These are phyloP conservation scores for Microcebus murinus DNA, from an alignment of 2,113 vertebrate species.

Conservation along the genomic window DNA sequence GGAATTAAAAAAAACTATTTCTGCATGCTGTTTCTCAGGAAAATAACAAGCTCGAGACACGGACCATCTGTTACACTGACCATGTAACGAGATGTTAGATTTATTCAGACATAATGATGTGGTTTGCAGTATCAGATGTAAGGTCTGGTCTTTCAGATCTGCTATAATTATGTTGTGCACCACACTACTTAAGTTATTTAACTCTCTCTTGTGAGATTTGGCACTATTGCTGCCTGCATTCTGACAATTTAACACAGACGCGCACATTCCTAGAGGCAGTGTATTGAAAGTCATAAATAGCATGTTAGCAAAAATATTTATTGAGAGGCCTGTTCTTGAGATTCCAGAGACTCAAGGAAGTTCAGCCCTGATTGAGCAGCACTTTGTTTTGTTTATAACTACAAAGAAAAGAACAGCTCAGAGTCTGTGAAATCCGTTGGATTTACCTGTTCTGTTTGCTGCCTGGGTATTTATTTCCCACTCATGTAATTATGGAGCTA, in stretches of 20 bases:
- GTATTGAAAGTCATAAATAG: neutral
- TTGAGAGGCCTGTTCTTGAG: neutral
- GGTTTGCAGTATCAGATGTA: conserved; percentile 63
- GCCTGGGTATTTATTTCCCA: neutral
- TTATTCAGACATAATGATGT: conserved; percentile 60
- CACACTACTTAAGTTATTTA: neutral
- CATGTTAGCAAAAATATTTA: neutral
- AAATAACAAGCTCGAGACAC: conserved; percentile 64
- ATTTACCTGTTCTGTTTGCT: neutral
- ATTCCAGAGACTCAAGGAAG: neutral
- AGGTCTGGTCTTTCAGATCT: conserved; percentile 60
- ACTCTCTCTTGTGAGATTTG: neutral
- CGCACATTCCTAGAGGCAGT: neutral
- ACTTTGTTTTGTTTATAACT: neutral
- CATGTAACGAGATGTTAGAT: conserved; percentile 59
- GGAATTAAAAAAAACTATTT: neutral
- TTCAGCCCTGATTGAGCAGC: neutral
- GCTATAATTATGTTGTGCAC: neutral
- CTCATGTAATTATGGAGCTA: neutral
- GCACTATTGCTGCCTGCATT: neutral
- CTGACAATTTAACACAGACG: neutral
- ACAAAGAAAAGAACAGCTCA: neutral
- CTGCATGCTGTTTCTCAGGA: conserved; percentile 18
- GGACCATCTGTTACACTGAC: conserved; percentile 74
- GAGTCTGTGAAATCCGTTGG: neutral